Conservation (phyloP, 2,888 invertebrate genomes). For the Eremobia ochroleuca region DNA sequence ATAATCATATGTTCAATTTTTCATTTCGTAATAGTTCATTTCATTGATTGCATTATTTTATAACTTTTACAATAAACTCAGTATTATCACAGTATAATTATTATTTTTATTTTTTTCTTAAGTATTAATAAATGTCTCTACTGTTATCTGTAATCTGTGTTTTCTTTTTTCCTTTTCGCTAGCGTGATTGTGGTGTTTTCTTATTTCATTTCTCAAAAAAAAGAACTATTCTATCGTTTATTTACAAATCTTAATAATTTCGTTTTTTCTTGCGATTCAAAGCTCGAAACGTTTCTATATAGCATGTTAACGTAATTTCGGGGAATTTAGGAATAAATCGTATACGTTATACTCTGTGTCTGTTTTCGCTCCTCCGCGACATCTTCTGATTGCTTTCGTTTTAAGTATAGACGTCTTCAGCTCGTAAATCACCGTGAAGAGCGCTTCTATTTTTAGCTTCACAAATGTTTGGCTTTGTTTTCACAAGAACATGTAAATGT, state of each 20-base stretch:
- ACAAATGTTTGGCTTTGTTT: slow-evolving; percentile 38
- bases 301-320: slow-evolving; percentile 16
- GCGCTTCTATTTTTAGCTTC: slow-evolving; percentile 50
- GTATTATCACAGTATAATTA: slow-evolving; percentile 22
- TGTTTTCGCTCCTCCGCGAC: slow-evolving; percentile 47
- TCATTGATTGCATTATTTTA: not conserved
- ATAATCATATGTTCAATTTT: not conserved
- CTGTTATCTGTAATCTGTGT: slow-evolving; percentile 62
- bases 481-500: slow-evolving; percentile 31
- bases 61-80: slow-evolving; percentile 40
- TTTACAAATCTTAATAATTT: not conserved
- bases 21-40: not conserved
- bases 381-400: slow-evolving; percentile 50
- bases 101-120: slow-evolving; percentile 39
- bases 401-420: slow-evolving; percentile 34
- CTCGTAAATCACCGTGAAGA: slow-evolving; percentile 51
- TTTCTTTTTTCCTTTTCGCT: slow-evolving; percentile 65
- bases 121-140: slow-evolving; percentile 63
- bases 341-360: slow-evolving; percentile 10
- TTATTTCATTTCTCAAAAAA: slow-evolving; percentile 18
- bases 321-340: slow-evolving; percentile 3
- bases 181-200: slow-evolving; percentile 49
- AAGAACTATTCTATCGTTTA: slow-evolving; percentile 19
- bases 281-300: slow-evolving; percentile 11
- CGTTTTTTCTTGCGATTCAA: not conserved